phyloP scores from a whole-genome alignment of 2,113 vertebrate genomes.

The Petaurus breviceps region DNA sequence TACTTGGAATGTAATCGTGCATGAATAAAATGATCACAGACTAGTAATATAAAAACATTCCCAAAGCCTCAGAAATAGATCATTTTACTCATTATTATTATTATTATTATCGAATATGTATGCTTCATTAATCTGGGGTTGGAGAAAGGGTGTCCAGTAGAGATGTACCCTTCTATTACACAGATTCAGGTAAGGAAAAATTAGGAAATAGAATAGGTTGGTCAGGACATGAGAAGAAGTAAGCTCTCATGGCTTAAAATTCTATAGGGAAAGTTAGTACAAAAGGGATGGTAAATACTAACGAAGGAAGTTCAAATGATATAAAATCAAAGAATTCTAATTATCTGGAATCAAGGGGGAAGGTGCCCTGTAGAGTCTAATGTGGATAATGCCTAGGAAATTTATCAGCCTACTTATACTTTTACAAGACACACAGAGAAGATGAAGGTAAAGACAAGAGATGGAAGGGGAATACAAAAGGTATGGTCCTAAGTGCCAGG shows the following conservation, averaged over 20 bases:
- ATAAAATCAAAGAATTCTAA: not conserved
- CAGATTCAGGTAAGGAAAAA: not conserved
- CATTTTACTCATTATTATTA: not conserved
- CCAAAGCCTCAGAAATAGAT: not conserved
- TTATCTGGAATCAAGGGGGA: not conserved
- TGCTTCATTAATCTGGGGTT: not conserved
- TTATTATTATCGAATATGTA: not conserved
- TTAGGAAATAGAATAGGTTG: not conserved
- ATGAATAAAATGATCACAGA: not conserved
- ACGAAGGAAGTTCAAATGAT: not conserved
- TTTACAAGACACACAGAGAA: not conserved
- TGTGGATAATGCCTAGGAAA: not conserved
- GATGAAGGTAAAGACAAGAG: not conserved
- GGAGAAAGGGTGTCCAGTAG: not conserved
- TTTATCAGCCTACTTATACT: not conserved
- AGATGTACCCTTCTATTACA: not conserved
- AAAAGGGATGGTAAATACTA: not conserved
- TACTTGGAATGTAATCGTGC: not conserved
- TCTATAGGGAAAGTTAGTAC: not conserved
- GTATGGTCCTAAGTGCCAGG: not conserved
- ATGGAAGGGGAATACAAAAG: not conserved
- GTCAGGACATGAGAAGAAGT: not conserved
- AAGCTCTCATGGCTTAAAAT: not conserved
- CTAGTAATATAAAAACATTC: not conserved
- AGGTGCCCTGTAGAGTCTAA: not conserved